Percentiles rank a stretch among this genome's conserved stretches.
Evolutionary conservation across 2,797 vertebrate genomes (phyloP).

Genomic region (Balearica regulorum): DNA sequence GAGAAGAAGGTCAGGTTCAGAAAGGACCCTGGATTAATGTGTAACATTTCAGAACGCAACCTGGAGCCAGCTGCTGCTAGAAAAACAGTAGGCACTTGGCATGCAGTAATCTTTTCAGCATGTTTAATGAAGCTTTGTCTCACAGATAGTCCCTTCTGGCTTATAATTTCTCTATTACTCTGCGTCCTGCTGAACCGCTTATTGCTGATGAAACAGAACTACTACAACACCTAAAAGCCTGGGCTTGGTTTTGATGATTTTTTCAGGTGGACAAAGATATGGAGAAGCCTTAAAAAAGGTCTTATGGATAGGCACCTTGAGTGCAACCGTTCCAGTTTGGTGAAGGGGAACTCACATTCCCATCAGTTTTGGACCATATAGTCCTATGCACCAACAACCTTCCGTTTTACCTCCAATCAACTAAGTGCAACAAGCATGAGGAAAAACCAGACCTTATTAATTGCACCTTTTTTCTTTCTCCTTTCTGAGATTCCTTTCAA

Average conservation of each 20-base stretch:
- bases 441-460: background rate
- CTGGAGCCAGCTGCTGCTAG: slow-evolving; percentile 9
- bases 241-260: background rate
- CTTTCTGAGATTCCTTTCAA: background rate
- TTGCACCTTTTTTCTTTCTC: background rate
- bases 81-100: background rate
- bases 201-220: background rate
- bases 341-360: background rate
- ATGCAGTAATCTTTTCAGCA: background rate
- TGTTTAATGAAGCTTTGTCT: slow-evolving; percentile 6
- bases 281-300: background rate
- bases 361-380: background rate
- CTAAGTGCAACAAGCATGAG: background rate
- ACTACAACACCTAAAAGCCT: background rate
- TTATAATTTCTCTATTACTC: background rate
- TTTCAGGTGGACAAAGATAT: background rate
- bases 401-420: background rate
- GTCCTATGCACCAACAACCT: background rate
- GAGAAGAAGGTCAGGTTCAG: background rate
- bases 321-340: background rate
- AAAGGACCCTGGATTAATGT: background rate
- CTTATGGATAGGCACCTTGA: background rate
- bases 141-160: background rate
- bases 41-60: slow-evolving; percentile 13
- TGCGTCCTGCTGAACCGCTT: background rate